Conservation (phyloP, 2,797 vertebrate species). For the Eremophila alpestris region DNA sequence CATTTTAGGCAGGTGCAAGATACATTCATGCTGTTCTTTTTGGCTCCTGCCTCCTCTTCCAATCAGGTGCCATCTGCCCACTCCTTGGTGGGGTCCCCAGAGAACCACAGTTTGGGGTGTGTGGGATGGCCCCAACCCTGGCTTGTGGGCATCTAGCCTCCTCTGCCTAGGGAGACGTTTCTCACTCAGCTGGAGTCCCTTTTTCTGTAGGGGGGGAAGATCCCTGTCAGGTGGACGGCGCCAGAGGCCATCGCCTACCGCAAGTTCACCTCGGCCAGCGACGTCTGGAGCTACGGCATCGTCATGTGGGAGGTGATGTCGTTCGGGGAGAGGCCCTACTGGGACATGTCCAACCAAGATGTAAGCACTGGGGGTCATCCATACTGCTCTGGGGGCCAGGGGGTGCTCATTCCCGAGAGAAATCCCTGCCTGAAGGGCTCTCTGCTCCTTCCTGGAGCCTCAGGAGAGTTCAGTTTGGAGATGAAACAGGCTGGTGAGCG, state of each 20-base stretch:
- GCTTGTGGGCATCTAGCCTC: accelerated
- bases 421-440: background rate
- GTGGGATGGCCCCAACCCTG: background rate
- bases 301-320: slow-evolving; percentile 99
- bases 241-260: slow-evolving; percentile 97
- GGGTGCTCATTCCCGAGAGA: background rate
- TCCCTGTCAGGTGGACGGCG: slow-evolving; percentile 96
- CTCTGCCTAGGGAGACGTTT: accelerated
- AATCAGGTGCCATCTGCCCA: accelerated
- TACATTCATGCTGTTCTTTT: background rate
- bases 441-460: background rate
- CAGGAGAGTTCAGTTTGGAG: slow-evolving; percentile 19
- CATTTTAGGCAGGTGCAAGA: background rate
- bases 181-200: background rate
- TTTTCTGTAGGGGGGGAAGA: slow-evolving; percentile 90
- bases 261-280: slow-evolving; percentile 97
- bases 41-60: accelerated
- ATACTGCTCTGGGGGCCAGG: background rate
- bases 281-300: slow-evolving; percentile 97
- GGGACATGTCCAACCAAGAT: slow-evolving; percentile 99
- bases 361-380: slow-evolving; percentile 74
- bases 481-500: slow-evolving; percentile 63
- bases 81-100: background rate
- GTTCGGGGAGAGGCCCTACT: slow-evolving; percentile 96
- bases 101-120: accelerated